A percentile compares a stretch with the other conserved stretches of the same genome.
Evolutionary conservation across 2,113 vertebrate species (phyloP).

Genomic region (Hystrix cristata): DNA sequence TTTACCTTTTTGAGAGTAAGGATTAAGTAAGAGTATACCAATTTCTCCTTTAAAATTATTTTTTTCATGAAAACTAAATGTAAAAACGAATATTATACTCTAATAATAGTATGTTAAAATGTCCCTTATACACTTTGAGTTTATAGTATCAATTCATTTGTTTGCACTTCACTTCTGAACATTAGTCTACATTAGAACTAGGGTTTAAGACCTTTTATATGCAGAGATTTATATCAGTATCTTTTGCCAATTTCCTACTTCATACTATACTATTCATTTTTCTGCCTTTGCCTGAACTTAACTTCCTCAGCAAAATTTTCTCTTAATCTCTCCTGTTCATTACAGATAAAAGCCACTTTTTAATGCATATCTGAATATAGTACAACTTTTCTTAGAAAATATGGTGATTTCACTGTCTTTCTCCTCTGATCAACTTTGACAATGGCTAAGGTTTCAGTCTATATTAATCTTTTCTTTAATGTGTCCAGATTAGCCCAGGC

Average conservation of each 20-base stretch:
- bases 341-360: neutral
- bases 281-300: neutral
- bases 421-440: neutral
- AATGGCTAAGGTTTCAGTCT: neutral
- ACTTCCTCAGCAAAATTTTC: neutral
- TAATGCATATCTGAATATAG: neutral
- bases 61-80: neutral
- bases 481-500: neutral
- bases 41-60: neutral
- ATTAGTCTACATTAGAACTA: neutral
- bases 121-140: neutral
- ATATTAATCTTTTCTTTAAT: too few species aligned
- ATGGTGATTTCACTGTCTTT: neutral
- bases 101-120: neutral
- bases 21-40: neutral
- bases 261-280: neutral
- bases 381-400: neutral
- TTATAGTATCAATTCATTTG: neutral
- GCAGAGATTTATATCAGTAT: neutral
- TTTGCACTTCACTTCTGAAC: neutral
- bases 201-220: neutral
- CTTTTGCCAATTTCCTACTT: neutral
- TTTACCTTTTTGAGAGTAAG: neutral
- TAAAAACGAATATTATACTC: neutral
- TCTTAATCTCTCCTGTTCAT: neutral